Percentiles rank a stretch among this genome's conserved stretches.
Evolutionary conservation across 2,113 vertebrate species (phyloP).

Genomic region (Symphodus melops): DNA sequence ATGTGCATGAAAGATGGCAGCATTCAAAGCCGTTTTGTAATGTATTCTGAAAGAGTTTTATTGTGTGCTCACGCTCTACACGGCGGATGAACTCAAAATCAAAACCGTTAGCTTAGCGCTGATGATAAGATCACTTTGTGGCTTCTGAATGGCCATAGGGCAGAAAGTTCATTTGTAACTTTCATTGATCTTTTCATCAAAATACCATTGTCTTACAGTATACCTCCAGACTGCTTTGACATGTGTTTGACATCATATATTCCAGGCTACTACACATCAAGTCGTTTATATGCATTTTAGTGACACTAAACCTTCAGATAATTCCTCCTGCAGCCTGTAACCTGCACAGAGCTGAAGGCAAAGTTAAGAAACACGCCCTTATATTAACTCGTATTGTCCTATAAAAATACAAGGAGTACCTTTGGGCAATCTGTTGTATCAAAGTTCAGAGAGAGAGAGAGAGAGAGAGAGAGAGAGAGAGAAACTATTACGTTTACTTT

Average conservation of each 20-base stretch:
- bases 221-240: neutral
- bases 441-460: conserved; percentile 35
- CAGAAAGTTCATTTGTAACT: neutral
- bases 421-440: conserved; percentile 16
- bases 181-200: neutral
- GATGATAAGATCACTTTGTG: neutral
- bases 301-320: neutral
- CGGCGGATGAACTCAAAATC: neutral
- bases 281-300: neutral
- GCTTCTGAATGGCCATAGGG: neutral
- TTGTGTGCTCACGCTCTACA: neutral
- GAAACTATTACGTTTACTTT: neutral
- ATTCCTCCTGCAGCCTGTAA: neutral
- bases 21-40: neutral
- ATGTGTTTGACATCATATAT: neutral
- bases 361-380: conserved; percentile 30
- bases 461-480: neutral
- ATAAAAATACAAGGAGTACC: neutral
- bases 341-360: neutral
- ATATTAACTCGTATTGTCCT: no score
- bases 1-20: neutral
- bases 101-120: neutral
- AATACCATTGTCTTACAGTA: neutral
- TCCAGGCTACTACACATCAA: neutral
- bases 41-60: neutral